Evolutionary conservation across 2,797 vertebrate species (phyloP).

Genomic region (Sus cebifrons): DNA sequence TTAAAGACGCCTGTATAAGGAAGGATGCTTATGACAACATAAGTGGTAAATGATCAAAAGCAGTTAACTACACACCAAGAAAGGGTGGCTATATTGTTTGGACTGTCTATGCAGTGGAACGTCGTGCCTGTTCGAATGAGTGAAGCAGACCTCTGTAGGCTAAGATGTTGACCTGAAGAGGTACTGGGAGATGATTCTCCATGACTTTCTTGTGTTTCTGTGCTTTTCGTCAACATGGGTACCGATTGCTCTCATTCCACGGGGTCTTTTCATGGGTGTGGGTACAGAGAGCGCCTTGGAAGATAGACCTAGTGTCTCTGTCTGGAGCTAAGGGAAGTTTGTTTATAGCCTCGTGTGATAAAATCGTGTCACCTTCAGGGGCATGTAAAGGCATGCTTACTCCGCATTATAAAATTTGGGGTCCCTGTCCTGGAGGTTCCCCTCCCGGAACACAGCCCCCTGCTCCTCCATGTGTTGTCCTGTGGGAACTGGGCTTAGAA

Average conservation of each 20-base stretch:
- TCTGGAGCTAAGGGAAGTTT: not conserved
- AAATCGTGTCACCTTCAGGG: not conserved
- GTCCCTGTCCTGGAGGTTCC: not conserved
- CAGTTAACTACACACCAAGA: not conserved
- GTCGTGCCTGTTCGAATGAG: not conserved
- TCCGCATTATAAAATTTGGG: not conserved
- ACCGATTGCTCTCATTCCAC: not conserved
- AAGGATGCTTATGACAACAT: not conserved
- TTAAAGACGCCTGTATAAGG: not conserved
- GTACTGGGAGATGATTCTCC: not conserved
- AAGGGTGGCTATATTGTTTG: not conserved
- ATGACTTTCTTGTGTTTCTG: not conserved
- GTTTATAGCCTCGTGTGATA: not conserved
- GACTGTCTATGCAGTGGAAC: not conserved
- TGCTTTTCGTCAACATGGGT: not conserved
- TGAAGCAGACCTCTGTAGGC: not conserved
- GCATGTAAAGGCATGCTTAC: not conserved
- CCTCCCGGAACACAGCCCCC: not conserved
- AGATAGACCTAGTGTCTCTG: not conserved
- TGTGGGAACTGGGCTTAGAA: not conserved
- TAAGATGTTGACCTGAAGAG: not conserved
- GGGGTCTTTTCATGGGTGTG: not conserved
- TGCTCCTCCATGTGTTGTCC: not conserved
- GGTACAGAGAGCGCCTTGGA: not conserved
- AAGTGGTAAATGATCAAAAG: slow-evolving; percentile 7